Conservation (phyloP, 2,797 vertebrate species). For the Silurus aristotelis region DNA sequence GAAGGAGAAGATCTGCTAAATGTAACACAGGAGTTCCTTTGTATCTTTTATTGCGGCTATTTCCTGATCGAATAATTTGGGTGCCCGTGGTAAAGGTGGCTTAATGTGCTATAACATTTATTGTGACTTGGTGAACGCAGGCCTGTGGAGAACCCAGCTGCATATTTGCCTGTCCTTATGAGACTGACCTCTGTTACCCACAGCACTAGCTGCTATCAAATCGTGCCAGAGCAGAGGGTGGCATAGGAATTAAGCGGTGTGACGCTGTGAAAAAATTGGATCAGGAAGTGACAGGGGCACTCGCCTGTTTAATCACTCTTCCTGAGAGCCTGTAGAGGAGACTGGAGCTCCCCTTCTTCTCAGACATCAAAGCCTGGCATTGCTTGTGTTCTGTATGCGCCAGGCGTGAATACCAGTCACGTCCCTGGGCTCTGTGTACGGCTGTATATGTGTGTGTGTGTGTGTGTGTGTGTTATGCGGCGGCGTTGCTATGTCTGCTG, state of each 20-base stretch:
- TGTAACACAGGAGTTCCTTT: slow-evolving; percentile 35
- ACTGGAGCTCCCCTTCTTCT: neutral
- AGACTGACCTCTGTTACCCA: slow-evolving; percentile 55
- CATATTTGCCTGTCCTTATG: slow-evolving; percentile 50
- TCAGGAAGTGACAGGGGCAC: slow-evolving; percentile 49
- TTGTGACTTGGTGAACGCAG: slow-evolving; percentile 54
- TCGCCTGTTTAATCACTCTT: slow-evolving; percentile 51
- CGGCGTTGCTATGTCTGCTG: slow-evolving; percentile 14
- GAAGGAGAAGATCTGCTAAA: slow-evolving; percentile 21
- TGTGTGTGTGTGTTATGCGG: slow-evolving; percentile 33
- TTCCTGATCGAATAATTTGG: slow-evolving; percentile 53
- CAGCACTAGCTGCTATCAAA: slow-evolving; percentile 39
- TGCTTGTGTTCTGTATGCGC: slow-evolving; percentile 23
- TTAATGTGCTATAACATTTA: slow-evolving; percentile 60
- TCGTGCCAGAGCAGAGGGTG: slow-evolving; percentile 27
- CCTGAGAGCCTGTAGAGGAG: slow-evolving; percentile 25
- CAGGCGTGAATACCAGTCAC: slow-evolving; percentile 26
- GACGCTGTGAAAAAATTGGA: slow-evolving; percentile 51
- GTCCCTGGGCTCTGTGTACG: slow-evolving; percentile 16
- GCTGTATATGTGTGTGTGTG: slow-evolving; percentile 29
- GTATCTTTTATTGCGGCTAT: slow-evolving; percentile 40
- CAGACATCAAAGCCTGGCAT: slow-evolving; percentile 12
- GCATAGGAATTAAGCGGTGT: slow-evolving; percentile 53
- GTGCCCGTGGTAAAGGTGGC: slow-evolving; percentile 50
- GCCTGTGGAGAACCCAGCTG: slow-evolving; percentile 48